Conservation (phyloP, 2,797 vertebrate species). For the Brachymystax lenok region DNA sequence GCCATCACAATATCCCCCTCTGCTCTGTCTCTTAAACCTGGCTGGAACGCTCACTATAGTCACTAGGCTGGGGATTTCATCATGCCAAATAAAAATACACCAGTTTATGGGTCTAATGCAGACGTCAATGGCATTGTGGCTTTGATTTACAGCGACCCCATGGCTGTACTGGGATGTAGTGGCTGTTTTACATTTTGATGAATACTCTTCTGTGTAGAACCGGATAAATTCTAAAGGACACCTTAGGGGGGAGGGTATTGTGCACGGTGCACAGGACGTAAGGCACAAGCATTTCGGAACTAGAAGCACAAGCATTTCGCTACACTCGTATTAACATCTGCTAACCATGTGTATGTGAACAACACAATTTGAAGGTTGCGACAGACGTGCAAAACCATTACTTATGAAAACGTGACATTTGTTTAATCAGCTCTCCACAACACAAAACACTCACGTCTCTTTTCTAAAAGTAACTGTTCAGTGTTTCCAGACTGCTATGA, state of each 20-base stretch:
- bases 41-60: background rate
- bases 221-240: constrained; percentile 65
- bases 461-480: constrained; percentile 6
- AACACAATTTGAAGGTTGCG: constrained; percentile 39
- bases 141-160: constrained; percentile 65
- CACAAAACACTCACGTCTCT: constrained; percentile 27
- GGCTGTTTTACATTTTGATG: constrained; percentile 64
- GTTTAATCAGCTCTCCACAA: constrained; percentile 33
- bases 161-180: constrained; percentile 57
- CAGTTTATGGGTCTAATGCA: constrained; percentile 63
- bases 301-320: too few relatives aligned
- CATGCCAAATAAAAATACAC: constrained; percentile 35
- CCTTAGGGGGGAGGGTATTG: constrained; percentile 39
- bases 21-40: constrained; percentile 12
- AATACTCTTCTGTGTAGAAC: constrained; percentile 56
- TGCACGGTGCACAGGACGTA: constrained; percentile 14
- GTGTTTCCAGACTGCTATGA: too few relatives aligned
- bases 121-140: constrained; percentile 62
- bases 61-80: constrained; percentile 16
- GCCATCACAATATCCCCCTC: constrained; percentile 27
- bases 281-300: too few relatives aligned
- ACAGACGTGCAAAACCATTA: constrained; percentile 46
- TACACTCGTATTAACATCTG: too few relatives aligned
- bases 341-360: too few relatives aligned
- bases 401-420: constrained; percentile 44